Evolutionary conservation across 1,140 invertebrate genomes (phyloP), one percentile per base, ranked within the genome.

Genomic region (Ostrea denselamellosa): DNA sequence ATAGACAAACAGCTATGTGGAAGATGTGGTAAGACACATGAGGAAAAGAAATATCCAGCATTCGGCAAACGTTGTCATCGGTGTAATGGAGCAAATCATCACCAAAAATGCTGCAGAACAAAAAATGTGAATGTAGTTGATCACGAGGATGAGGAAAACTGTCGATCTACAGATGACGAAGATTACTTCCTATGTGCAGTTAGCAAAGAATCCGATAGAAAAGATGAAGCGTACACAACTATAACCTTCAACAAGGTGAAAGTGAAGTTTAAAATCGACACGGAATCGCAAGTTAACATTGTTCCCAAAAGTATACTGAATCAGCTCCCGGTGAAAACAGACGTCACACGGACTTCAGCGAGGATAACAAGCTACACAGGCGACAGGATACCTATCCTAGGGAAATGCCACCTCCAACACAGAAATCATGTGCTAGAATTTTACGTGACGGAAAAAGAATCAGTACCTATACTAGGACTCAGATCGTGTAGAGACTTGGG

Each of bases 401-500:
- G n/a, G n/a, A n/a, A n/a, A n/a, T n/a, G n/a, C n/a, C n/a, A n/a
- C n/a, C n/a, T n/a, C n/a, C n/a, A n/a, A n/a, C n/a, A n/a, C n/a
- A n/a, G n/a, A n/a, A n/a, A n/a, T 14, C 65, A 25, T 7, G 28
- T 25, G 56, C 17, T 19, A 87, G 62, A 85, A n/a, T 87, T 88
- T n/a, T 68, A 82, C 71, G 84, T 85, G 14, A 83, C 68, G 14
- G 56, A 85, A 7, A 83, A 65, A 53, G 34, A 85, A 62, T 53
- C 84, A 54, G 28, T 44, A 54, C 62, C 68, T 34, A 56, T 87
- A 22, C 62, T 87, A 22, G 83, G 86, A n/a, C 53, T 83, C 19
- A 87, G 71, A 86, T 8, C 68, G 28, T 89, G 68, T 8, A 58
- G 85, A 85, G 56, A 87, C 28, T 53, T 87, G 53, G 81, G 22